Evolutionary conservation across 2,113 vertebrate species (phyloP).

Genomic region (Oriolus oriolus): DNA sequence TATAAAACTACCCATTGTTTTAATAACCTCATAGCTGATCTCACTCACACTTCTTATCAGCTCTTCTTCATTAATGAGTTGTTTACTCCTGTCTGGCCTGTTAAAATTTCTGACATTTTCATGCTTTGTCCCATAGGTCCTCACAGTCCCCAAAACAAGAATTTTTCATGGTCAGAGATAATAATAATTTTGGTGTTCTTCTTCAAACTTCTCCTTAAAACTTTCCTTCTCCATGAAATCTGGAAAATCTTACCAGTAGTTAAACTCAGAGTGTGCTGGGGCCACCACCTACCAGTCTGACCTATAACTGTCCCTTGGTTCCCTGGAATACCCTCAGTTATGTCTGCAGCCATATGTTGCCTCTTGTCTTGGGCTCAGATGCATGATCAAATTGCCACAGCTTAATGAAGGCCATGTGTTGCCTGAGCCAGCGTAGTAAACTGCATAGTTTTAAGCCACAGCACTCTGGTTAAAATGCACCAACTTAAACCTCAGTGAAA

Average conservation of each 20-base stretch:
- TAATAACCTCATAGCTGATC: not conserved
- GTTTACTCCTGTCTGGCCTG: not conserved
- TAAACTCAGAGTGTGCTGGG: not conserved
- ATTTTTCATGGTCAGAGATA: not conserved
- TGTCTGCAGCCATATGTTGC: not conserved
- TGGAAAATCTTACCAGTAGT: not conserved
- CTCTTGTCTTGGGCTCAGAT: not conserved
- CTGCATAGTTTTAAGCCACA: not conserved
- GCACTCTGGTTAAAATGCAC: not conserved
- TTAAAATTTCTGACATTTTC: not conserved
- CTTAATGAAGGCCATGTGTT: slow-evolving; percentile 7
- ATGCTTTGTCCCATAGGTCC: not conserved
- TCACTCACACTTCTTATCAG: not conserved
- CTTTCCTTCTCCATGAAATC: not conserved
- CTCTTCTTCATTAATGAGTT: not conserved
- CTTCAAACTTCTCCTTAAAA: not conserved
- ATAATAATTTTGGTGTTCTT: not conserved
- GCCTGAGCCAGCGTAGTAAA: not conserved
- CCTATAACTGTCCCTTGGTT: not conserved
- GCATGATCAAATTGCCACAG: not conserved
- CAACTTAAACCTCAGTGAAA: not conserved
- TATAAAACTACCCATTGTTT: not conserved
- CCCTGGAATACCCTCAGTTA: not conserved
- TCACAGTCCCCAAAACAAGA: not conserved
- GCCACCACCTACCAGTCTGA: not conserved